Percentiles rank a stretch among this genome's conserved stretches.
Conservation (phyloP, 2,888 invertebrate genomes). For the Aspidiotus destructor region DNA sequence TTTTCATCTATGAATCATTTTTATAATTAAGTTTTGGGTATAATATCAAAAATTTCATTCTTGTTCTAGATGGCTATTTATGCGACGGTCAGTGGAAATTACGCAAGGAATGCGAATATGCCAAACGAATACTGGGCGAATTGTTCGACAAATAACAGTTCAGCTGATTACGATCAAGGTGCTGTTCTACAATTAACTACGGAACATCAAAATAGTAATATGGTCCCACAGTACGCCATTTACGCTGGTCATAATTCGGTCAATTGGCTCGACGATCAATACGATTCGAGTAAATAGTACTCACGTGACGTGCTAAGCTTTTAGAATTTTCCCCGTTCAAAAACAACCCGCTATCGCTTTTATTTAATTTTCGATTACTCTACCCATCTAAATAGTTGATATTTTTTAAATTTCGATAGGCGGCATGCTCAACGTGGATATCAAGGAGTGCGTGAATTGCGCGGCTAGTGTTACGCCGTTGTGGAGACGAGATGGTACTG, state of each 20-base stretch:
- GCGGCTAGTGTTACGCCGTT: slow-evolving; percentile 67
- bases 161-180: slow-evolving; percentile 29
- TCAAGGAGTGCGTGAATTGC: slow-evolving; percentile 51
- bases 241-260: slow-evolving; percentile 34
- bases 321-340: not conserved
- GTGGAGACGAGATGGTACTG: slow-evolving; percentile 96
- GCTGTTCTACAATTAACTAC: slow-evolving; percentile 32
- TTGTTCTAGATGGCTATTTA: slow-evolving; percentile 14
- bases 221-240: slow-evolving; percentile 31
- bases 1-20: too few relatives aligned
- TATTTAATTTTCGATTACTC: too few relatives aligned
- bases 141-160: slow-evolving; percentile 20
- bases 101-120: not conserved
- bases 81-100: slow-evolving; percentile 12
- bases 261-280: slow-evolving; percentile 36
- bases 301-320: not conserved
- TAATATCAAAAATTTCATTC: too few relatives aligned
- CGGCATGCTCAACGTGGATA: slow-evolving; percentile 43
- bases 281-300: slow-evolving; percentile 36
- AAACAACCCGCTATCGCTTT: too few relatives aligned
- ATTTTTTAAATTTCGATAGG: slow-evolving; percentile 33
- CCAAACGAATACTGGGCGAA: slow-evolving; percentile 25
- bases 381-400: not conserved
- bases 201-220: slow-evolving; percentile 21
- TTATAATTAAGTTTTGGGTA: too few relatives aligned